Evolutionary conservation across 2,113 vertebrate genomes (phyloP).

Genomic region (Mastomys natalensis): DNA sequence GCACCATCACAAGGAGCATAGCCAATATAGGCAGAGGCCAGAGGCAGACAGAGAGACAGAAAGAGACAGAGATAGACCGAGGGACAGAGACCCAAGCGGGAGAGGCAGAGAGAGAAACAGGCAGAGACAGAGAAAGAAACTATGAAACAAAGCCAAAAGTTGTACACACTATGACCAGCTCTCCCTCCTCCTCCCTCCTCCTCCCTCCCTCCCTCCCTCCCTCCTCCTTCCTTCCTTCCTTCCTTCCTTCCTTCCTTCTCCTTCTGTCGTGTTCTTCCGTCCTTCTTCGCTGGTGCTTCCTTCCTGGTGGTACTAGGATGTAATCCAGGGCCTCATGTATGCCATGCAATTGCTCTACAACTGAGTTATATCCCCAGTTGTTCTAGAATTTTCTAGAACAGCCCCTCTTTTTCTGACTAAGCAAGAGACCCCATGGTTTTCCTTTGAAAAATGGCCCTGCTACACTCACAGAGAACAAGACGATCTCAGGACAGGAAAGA

Average conservation of each 20-base stretch:
- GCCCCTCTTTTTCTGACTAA: background rate
- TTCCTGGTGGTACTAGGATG: background rate
- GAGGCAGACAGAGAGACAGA: background rate
- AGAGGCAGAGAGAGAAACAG: background rate
- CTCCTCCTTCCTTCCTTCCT: background rate
- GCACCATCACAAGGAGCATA: rapidly evolving
- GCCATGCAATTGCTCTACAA: background rate
- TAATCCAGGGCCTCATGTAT: background rate
- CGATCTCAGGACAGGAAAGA: background rate
- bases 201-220: no score
- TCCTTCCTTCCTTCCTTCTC: background rate
- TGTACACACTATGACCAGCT: background rate
- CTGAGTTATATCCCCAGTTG: background rate
- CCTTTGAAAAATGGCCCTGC: background rate
- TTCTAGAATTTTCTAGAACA: background rate
- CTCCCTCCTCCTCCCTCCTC: rapidly evolving
- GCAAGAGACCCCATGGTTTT: background rate
- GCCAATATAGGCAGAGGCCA: background rate
- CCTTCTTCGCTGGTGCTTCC: background rate
- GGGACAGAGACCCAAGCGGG: background rate
- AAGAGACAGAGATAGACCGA: background rate
- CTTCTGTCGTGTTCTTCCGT: no score
- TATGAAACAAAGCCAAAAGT: background rate
- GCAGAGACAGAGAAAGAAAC: background rate
- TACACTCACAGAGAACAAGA: background rate